These are phyloP conservation scores for Melanocharis versteri DNA, from an alignment of 2,113 vertebrate species.

Conservation along the genomic window DNA sequence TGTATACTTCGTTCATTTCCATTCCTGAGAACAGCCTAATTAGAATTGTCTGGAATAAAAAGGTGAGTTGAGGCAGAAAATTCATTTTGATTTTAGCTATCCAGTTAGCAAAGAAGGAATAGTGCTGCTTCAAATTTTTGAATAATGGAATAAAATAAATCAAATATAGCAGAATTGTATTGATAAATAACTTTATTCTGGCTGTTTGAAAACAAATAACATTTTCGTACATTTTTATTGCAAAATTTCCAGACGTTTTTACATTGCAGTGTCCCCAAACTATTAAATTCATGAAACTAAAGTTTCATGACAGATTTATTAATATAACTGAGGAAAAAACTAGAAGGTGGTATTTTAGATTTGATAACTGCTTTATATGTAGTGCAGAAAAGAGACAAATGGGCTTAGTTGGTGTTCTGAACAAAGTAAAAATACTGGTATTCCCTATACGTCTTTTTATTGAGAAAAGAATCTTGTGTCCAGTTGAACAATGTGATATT, in stretches of 20 bases:
- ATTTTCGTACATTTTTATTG: not conserved
- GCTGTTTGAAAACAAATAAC: not conserved
- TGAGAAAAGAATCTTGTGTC: not conserved
- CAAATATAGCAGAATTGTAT: not conserved
- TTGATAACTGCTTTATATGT: not conserved
- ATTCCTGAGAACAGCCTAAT: not conserved
- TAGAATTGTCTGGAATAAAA: not conserved
- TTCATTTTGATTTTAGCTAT: not conserved
- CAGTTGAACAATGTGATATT: not conserved
- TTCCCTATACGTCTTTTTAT: not conserved
- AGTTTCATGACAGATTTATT: not conserved
- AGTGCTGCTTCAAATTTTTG: not conserved
- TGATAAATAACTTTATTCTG: not conserved
- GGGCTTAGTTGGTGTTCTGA: not conserved
- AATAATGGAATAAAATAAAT: not conserved
- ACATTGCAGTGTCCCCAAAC: not conserved
- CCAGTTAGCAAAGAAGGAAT: not conserved
- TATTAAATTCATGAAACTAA: not conserved
- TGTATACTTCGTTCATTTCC: not conserved
- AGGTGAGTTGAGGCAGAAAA: conserved; percentile 23
- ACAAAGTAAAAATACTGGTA: not conserved
- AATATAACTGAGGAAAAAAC: not conserved
- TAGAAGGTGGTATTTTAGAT: not conserved
- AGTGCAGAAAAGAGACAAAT: not conserved
- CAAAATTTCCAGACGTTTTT: not conserved